phyloP scores from a whole-genome alignment of 92 coral and sea anemone species.

The Micromussa lordhowensis region DNA sequence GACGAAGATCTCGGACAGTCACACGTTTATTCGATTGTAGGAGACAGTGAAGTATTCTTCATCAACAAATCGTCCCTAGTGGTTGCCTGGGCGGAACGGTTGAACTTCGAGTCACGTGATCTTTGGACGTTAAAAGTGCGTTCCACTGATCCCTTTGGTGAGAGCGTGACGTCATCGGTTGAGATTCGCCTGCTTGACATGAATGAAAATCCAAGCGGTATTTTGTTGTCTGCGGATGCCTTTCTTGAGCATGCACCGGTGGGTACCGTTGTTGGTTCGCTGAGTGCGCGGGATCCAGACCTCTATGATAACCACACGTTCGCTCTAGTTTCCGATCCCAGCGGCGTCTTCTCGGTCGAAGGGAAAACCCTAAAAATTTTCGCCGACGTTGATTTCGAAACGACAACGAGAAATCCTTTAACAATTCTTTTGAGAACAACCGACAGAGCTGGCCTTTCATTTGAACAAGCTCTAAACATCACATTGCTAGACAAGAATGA shows the following conservation, averaged over 20 bases:
- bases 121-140: slow-evolving; percentile 54
- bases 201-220: slow-evolving; percentile 68
- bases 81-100: slow-evolving; percentile 52
- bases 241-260: slow-evolving; percentile 70
- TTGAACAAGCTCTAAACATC: slow-evolving; percentile 51
- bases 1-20: slow-evolving; percentile 70
- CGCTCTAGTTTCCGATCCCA: slow-evolving; percentile 47
- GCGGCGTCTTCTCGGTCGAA: slow-evolving; percentile 38
- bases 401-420: slow-evolving; percentile 27
- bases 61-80: slow-evolving; percentile 55
- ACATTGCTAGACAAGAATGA: slow-evolving; percentile 72
- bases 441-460: slow-evolving; percentile 64
- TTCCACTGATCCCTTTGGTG: slow-evolving; percentile 62
- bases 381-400: slow-evolving; percentile 63
- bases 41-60: slow-evolving; percentile 26
- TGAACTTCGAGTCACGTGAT: slow-evolving; percentile 67
- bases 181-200: slow-evolving; percentile 62
- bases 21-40: slow-evolving; percentile 61
- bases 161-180: slow-evolving; percentile 59
- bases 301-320: slow-evolving; percentile 72
- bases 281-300: slow-evolving; percentile 79
- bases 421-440: slow-evolving; percentile 38
- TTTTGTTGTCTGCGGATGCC: slow-evolving; percentile 65
- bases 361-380: slow-evolving; percentile 54
- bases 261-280: slow-evolving; percentile 64